These are phyloP conservation scores for Hybognathus amarus DNA, from an alignment of 2,797 vertebrate species.

Conservation along the genomic window DNA sequence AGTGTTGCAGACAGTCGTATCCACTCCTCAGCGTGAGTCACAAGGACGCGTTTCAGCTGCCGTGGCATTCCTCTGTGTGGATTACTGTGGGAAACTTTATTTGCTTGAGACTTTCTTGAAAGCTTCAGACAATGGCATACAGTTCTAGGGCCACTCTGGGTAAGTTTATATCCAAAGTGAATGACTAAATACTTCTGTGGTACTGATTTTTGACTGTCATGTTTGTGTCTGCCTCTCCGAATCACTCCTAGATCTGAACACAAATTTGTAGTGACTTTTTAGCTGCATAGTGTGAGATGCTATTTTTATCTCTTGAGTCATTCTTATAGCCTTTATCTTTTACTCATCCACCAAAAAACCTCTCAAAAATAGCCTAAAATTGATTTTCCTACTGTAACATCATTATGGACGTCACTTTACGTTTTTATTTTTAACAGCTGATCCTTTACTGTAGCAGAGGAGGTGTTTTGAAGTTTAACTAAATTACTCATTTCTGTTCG, in stretches of 20 bases:
- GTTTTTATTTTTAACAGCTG: not conserved
- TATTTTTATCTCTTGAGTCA: conserved; percentile 25
- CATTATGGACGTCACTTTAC: not conserved
- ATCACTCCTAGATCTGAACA: not conserved
- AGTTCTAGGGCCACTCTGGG: conserved; percentile 21
- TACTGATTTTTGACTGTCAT: not conserved
- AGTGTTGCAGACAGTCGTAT: conserved; percentile 59
- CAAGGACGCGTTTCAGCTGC: conserved; percentile 78
- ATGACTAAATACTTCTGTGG: conserved; percentile 15
- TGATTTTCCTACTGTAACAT: not conserved
- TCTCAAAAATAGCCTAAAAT: conserved; percentile 7
- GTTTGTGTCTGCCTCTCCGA: not conserved
- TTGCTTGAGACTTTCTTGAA: conserved; percentile 32
- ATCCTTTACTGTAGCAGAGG: not conserved
- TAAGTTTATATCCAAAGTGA: conserved; percentile 17
- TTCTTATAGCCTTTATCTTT: conserved; percentile 2
- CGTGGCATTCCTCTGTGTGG: conserved; percentile 59
- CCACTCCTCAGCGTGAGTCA: conserved; percentile 72
- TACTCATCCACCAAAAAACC: not conserved
- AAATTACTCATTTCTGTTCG: conserved; percentile 43
- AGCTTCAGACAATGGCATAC: conserved; percentile 44
- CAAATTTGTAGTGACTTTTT: conserved; percentile 8
- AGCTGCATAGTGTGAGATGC: not conserved
- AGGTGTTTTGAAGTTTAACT: not conserved
- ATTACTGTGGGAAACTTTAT: conserved; percentile 48